Evolutionary conservation across 1,140 invertebrate genomes (phyloP), one percentile per base, ranked within the genome.

Genomic region (Liolophura sinensis): DNA sequence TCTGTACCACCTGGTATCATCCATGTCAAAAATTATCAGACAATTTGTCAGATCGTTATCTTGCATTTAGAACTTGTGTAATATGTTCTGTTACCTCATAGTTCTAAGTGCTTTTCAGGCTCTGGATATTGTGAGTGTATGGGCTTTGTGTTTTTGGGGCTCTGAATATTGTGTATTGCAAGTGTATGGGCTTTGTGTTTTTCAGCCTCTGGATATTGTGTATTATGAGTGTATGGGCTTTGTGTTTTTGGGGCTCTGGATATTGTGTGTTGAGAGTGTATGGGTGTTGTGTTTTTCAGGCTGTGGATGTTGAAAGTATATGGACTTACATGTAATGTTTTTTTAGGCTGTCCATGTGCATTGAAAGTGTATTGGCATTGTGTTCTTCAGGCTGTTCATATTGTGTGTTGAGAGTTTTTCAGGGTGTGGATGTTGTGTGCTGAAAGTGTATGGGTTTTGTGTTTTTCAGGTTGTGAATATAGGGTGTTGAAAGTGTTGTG

Each of bases 181-280:
- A 31, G 22, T 24, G n/a, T 56, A 46, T 20, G 58, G 12, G n/a
- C 16, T 55, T 60, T 59, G 9, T 66, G 5, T 52, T 40, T 68
- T 84, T 24, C 85, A 94, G 89, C 97, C 97, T 58, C 96, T 99
- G 0, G 97, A 99, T 88, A 95, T 98, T 9, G 98, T 99, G 24
- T n/a, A n/a, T n/a, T n/a, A n/a, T n/a, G n/a, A n/a, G n/a, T n/a
- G n/a, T n/a, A n/a, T n/a, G n/a, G n/a, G n/a, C n/a, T n/a, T n/a
- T n/a, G n/a, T n/a, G n/a, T n/a, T n/a, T n/a, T n/a, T n/a, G n/a
- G n/a, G n/a, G n/a, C n/a, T 24, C 4, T 58, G 5, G 16, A 22
- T 18, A 7, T 6, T 24, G 25, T 27, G 22, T 40, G n/a, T 18
- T 61, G 46, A n/a, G 20, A 31, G 22, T 24, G n/a, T 56, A 46